phyloP scores from a whole-genome alignment of 2,888 invertebrate genomes.

The Lasioglossum lativentre region DNA sequence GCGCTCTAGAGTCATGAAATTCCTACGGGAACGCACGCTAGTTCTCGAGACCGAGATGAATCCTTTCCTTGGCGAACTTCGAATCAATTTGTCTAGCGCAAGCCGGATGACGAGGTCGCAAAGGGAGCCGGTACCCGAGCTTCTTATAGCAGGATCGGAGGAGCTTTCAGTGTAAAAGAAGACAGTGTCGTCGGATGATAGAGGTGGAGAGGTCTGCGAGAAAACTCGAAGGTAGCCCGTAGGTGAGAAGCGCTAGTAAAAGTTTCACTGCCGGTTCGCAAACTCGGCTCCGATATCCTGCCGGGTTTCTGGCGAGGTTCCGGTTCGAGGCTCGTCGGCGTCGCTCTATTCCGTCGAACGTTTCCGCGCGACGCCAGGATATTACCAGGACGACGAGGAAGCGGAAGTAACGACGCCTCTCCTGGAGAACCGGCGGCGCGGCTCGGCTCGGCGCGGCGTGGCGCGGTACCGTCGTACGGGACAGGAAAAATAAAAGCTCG shows the following conservation, averaged over 20 bases:
- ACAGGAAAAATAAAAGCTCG: constrained; percentile 25
- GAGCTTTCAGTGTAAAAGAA: background rate
- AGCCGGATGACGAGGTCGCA: background rate
- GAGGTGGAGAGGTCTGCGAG: background rate
- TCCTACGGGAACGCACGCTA: background rate
- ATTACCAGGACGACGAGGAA: background rate
- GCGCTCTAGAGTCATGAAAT: background rate
- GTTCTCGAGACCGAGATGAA: background rate
- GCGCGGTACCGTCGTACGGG: background rate
- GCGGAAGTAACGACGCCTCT: constrained; percentile 29
- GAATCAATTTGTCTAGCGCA: background rate
- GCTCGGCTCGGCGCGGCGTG: background rate
- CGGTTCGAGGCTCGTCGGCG: background rate
- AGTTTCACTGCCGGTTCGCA: constrained; percentile 5
- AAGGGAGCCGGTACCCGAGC: background rate
- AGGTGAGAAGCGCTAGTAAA: constrained; percentile 7
- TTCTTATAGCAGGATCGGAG: background rate
- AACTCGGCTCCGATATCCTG: constrained; percentile 2
- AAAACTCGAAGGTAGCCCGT: background rate
- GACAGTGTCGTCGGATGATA: background rate
- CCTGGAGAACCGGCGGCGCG: background rate
- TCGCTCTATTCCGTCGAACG: constrained; percentile 26
- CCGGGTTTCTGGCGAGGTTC: constrained; percentile 15
- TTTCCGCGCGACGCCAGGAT: constrained; percentile 8
- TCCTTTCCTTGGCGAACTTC: background rate